Conservation (phyloP, 2,113 vertebrate genomes). For the Lepisosteus oculatus region DNA sequence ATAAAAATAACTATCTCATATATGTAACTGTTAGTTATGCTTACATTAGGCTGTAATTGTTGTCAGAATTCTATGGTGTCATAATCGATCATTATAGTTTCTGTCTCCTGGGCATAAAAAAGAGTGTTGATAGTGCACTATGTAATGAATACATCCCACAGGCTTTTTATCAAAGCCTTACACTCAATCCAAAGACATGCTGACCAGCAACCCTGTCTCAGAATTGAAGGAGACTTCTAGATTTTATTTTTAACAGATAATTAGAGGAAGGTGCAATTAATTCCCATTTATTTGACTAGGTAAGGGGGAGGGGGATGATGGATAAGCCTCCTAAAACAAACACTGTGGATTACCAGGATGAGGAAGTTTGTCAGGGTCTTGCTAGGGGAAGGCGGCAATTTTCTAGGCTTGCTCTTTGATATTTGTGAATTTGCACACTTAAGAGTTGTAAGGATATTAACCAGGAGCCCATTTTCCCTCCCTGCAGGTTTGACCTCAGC, state of each 20-base stretch:
- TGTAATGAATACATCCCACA: constrained; percentile 1
- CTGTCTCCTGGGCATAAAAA: background rate
- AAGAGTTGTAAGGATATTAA: background rate
- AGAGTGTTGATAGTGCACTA: background rate
- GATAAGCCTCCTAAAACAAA: no score
- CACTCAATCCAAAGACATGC: background rate
- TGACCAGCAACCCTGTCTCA: no score
- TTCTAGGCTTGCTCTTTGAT: background rate
- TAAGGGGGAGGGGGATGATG: no score
- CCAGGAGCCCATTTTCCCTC: constrained; percentile 35
- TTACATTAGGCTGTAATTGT: background rate
- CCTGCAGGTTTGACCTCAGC: constrained; percentile 83
- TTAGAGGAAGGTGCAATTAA: no score
- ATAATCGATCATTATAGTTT: background rate
- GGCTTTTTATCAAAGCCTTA: background rate
- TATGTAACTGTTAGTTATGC: background rate
- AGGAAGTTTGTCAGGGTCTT: no score
- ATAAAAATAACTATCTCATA: background rate
- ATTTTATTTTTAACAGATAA: no score
- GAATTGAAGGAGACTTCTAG: no score
- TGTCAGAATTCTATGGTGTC: background rate
- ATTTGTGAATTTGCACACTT: background rate
- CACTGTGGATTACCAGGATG: no score
- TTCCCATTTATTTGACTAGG: no score
- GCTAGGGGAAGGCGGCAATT: background rate